Percentiles rank a stretch among this genome's conserved stretches.
Conservation (phyloP, 2,888 invertebrate genomes). For the Hetaerina titia region DNA sequence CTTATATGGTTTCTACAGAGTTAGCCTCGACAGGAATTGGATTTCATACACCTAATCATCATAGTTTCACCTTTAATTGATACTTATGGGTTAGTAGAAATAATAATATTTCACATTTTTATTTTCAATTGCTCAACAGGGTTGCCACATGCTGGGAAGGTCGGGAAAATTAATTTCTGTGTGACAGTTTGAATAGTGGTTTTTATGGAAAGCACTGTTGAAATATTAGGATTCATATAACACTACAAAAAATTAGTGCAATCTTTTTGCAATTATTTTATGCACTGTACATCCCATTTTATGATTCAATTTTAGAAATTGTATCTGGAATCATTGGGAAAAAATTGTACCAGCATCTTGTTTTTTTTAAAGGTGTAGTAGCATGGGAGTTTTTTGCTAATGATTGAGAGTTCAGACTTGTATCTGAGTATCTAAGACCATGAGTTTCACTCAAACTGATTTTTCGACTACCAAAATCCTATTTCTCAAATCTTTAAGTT, state of each 20-base stretch:
- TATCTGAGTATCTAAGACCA: too few species aligned
- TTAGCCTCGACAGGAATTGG: neutral
- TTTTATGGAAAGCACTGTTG: too few species aligned
- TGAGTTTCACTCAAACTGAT: too few species aligned
- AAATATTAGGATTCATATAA: neutral
- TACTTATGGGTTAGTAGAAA: constrained; percentile 17
- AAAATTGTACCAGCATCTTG: neutral
- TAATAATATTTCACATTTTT: neutral
- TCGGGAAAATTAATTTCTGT: neutral
- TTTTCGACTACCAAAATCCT: too few species aligned
- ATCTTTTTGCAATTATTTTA: neutral
- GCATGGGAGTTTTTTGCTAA: too few species aligned
- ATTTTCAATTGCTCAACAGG: neutral
- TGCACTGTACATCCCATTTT: neutral
- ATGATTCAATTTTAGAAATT: too few species aligned
- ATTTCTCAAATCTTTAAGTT: too few species aligned
- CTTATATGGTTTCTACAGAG: neutral
- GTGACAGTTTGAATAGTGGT: too few species aligned
- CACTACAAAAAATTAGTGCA: neutral
- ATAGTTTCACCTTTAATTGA: neutral
- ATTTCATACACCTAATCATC: neutral
- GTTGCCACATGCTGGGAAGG: neutral
- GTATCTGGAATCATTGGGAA: neutral
- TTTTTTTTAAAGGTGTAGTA: neutral
- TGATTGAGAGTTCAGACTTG: too few species aligned